A percentile compares a stretch with the other conserved stretches of the same genome.
These are phyloP conservation scores for Microtus ochrogaster DNA, from an alignment of 2,113 vertebrate species.

Conservation along the genomic window DNA sequence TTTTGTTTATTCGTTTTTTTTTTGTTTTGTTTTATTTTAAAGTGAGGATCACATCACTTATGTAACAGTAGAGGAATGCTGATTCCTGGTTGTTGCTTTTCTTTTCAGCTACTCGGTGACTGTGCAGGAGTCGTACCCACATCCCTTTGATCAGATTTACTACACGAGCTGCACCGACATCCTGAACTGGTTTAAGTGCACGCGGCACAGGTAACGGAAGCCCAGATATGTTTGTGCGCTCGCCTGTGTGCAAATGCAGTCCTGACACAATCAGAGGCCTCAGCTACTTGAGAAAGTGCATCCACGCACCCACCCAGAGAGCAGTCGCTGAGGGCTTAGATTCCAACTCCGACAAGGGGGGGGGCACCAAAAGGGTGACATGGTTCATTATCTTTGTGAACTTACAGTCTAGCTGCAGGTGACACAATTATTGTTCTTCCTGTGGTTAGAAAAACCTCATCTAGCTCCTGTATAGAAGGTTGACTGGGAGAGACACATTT, in stretches of 20 bases:
- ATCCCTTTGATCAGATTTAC: conserved; percentile 97
- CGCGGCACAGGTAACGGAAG: conserved; percentile 93
- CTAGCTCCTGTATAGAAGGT: too few relatives aligned
- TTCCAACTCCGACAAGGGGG: neutral
- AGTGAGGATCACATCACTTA: neutral
- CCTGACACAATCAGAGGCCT: neutral
- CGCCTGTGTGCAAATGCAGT: neutral
- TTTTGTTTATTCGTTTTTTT: neutral
- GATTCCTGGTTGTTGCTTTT: conserved; percentile 42
- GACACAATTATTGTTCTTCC: too few relatives aligned
- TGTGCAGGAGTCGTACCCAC: conserved; percentile 96
- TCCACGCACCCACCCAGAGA: too few relatives aligned
- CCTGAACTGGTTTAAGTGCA: conserved; percentile 99
- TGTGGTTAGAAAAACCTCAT: too few relatives aligned
- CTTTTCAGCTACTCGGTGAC: conserved; percentile 94
- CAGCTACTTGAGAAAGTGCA: neutral
- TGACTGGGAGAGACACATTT: too few relatives aligned
- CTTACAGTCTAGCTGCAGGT: too few relatives aligned
- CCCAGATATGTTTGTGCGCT: neutral
- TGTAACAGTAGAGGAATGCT: neutral
- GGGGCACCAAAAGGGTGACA: neutral
- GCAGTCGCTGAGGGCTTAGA: neutral
- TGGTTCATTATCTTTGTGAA: too few relatives aligned
- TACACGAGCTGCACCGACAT: conserved; percentile 98
- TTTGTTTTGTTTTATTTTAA: neutral